A percentile compares a stretch with the other conserved stretches of the same genome.
Conservation (phyloP, 2,888 invertebrate species). For the Tachina grossa region DNA sequence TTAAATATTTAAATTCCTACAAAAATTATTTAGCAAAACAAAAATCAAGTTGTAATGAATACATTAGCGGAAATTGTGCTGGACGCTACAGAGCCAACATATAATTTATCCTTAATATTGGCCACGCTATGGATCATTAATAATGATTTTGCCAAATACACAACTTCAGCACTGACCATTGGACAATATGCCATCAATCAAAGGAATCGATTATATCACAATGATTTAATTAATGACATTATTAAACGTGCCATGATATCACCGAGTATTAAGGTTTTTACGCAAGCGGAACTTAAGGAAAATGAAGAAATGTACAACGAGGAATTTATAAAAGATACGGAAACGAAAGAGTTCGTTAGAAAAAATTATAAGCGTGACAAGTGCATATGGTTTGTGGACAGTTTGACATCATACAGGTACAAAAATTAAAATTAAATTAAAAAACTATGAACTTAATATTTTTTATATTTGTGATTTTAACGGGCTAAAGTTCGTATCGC, state of each 20-base stretch:
- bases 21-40: constrained; percentile 1
- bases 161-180: constrained; percentile 74
- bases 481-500: too few species aligned
- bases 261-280: constrained; percentile 56
- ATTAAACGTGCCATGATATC: constrained; percentile 54
- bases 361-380: constrained; percentile 62
- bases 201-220: constrained; percentile 73
- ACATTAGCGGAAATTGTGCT: constrained; percentile 47
- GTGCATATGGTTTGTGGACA: constrained; percentile 77
- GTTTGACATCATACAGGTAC: constrained; percentile 75
- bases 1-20: background rate
- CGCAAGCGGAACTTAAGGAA: constrained; percentile 38
- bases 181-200: constrained; percentile 75
- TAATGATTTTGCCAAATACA: constrained; percentile 74
- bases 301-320: background rate
- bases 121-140: constrained; percentile 79
- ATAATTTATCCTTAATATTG: constrained; percentile 77
- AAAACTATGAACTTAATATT: too few species aligned
- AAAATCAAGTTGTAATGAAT: constrained; percentile 23
- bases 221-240: constrained; percentile 75
- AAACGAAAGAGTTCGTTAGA: background rate
- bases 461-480: too few species aligned
- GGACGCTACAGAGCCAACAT: constrained; percentile 45
- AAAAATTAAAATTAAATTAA: constrained; percentile 6
- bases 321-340: background rate